A percentile compares a stretch with the other conserved stretches of the same genome.
These are phyloP conservation scores for Tachina grossa DNA, from an alignment of 2,888 invertebrate species.

Conservation along the genomic window DNA sequence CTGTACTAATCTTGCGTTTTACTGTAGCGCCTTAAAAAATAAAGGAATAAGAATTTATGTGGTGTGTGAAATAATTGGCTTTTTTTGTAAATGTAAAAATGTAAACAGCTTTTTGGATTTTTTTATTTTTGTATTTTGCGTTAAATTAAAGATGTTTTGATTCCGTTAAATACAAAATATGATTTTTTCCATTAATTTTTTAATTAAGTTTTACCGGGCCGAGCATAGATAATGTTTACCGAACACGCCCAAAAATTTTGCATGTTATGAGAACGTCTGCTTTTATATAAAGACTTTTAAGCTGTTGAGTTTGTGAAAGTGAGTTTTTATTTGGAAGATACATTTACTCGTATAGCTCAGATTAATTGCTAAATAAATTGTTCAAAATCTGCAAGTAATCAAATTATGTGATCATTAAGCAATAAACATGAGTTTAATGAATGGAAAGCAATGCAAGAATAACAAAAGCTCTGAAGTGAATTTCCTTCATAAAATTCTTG, in stretches of 20 bases:
- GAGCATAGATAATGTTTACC: slow-evolving; percentile 64
- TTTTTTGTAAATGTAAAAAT: slow-evolving; percentile 46
- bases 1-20: background rate
- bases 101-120: slow-evolving; percentile 1
- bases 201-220: slow-evolving; percentile 44
- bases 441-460: background rate
- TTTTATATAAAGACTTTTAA: background rate
- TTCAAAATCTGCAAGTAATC: background rate
- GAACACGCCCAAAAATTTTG: slow-evolving; percentile 48
- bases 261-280: background rate
- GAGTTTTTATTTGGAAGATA: slow-evolving; percentile 33
- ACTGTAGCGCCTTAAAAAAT: background rate
- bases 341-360: slow-evolving; percentile 9
- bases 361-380: slow-evolving; percentile 38
- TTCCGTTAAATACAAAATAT: slow-evolving; percentile 29
- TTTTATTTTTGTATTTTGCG: slow-evolving; percentile 10
- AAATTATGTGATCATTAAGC: slow-evolving; percentile 8
- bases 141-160: slow-evolving; percentile 60
- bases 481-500: background rate
- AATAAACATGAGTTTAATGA: background rate
- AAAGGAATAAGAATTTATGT: background rate
- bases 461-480: background rate
- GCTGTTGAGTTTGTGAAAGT: slow-evolving; percentile 41
- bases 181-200: slow-evolving; percentile 29
- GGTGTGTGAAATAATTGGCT: slow-evolving; percentile 7